Evolutionary conservation across 2,113 vertebrate species (phyloP).

Genomic region (Elephas maximus): DNA sequence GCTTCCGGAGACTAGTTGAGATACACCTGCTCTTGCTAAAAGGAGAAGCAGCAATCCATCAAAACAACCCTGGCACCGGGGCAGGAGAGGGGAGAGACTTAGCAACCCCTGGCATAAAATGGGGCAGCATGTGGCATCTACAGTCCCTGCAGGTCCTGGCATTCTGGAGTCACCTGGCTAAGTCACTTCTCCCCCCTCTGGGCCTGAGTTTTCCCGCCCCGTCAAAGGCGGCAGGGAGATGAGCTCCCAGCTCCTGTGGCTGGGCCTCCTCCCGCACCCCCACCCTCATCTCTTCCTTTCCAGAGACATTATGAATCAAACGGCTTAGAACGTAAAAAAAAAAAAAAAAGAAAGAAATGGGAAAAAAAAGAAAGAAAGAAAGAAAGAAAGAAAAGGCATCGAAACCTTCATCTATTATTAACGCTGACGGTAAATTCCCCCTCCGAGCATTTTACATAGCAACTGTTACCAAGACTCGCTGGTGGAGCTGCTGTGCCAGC

Average conservation of each 20-base stretch:
- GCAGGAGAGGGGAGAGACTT: not conserved
- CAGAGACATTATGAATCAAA: slow-evolving; percentile 91
- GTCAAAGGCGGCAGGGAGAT: not conserved
- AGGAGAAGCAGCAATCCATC: slow-evolving; percentile 76
- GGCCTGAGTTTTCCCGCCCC: slow-evolving; percentile 20
- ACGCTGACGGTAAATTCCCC: slow-evolving; percentile 92
- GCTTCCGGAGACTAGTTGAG: slow-evolving; percentile 87
- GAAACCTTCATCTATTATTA: slow-evolving; percentile 93
- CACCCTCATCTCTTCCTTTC: slow-evolving; percentile 73
- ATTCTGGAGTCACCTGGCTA: not conserved
- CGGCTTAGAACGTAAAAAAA: slow-evolving; percentile 87
- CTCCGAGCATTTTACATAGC: slow-evolving; percentile 91
- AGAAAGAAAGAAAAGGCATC: slow-evolving; percentile 82
- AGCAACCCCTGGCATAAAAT: not conserved
- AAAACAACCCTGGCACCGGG: slow-evolving; percentile 41
- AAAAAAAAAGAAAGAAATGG: no score
- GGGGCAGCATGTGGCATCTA: not conserved
- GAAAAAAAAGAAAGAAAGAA: no score
- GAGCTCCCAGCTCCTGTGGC: slow-evolving; percentile 32
- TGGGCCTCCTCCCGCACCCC: slow-evolving; percentile 50
- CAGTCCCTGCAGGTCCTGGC: not conserved
- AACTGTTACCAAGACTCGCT: slow-evolving; percentile 90
- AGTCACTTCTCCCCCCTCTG: not conserved
- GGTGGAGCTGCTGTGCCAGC: slow-evolving; percentile 65
- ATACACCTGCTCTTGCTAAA: slow-evolving; percentile 82